Evolutionary conservation across 2,797 vertebrate genomes (phyloP).

Genomic region (Pangasius mekongensis): DNA sequence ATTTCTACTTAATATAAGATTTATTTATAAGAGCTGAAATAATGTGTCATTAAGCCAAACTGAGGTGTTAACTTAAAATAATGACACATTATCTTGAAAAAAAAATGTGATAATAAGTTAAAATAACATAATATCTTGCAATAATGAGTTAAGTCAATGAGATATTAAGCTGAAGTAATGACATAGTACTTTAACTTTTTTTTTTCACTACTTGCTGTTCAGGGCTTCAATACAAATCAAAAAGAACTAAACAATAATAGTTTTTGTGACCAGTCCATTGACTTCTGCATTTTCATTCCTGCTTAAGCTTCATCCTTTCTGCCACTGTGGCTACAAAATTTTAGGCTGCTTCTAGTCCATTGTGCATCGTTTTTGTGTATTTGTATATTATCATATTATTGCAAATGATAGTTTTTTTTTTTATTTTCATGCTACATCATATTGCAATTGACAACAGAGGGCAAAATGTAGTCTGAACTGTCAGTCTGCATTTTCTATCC

Average conservation of each 20-base stretch:
- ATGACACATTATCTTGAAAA: too few relatives aligned
- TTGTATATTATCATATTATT: neutral
- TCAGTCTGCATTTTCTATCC: neutral
- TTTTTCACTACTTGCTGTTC: neutral
- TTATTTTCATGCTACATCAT: neutral
- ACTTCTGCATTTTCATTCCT: neutral
- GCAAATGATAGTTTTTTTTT: neutral
- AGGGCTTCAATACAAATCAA: neutral
- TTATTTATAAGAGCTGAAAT: too few relatives aligned
- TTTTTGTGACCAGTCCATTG: neutral
- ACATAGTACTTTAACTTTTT: too few relatives aligned
- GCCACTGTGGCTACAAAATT: neutral
- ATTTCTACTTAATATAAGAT: too few relatives aligned
- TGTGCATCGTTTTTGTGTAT: neutral
- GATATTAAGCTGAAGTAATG: neutral
- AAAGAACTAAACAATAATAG: neutral
- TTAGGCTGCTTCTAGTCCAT: neutral
- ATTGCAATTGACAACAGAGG: neutral
- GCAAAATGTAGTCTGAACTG: neutral
- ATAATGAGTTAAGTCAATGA: too few relatives aligned
- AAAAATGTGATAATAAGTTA: too few relatives aligned
- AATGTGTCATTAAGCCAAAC: too few relatives aligned
- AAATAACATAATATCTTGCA: too few relatives aligned
- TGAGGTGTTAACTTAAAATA: too few relatives aligned
- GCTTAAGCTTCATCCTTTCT: neutral